These are phyloP conservation scores for Siniperca scherzeri DNA, from an alignment of 2,797 vertebrate species.

Conservation along the genomic window DNA sequence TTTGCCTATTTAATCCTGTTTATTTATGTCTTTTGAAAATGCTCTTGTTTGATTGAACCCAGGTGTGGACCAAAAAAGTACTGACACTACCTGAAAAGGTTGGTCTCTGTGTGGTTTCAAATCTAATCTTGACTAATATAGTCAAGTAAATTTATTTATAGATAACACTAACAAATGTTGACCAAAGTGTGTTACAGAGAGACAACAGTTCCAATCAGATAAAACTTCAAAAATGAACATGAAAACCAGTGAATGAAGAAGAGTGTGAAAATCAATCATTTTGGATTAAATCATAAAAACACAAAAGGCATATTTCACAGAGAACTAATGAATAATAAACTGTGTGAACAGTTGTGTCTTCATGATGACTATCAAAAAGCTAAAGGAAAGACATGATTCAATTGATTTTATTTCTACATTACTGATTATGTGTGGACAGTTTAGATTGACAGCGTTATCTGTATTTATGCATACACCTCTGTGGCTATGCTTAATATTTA, in stretches of 20 bases:
- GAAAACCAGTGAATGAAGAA: background rate
- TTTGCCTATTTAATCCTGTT: background rate
- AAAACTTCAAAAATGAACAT: background rate
- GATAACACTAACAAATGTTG: background rate
- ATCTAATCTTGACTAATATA: too few species aligned
- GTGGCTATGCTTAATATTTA: background rate
- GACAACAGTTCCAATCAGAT: background rate
- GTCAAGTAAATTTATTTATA: background rate
- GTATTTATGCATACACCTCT: background rate
- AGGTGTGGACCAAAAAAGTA: background rate
- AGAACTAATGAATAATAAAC: background rate
- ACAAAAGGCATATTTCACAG: background rate
- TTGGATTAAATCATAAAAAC: background rate
- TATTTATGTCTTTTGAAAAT: background rate
- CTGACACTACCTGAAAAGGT: background rate
- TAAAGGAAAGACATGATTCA: background rate
- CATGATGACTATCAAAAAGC: background rate
- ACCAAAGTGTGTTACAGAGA: background rate
- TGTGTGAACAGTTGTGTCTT: background rate
- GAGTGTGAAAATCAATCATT: fast-evolving
- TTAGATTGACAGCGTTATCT: background rate
- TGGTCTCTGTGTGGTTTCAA: background rate
- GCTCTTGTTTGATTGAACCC: background rate
- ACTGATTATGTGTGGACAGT: background rate
- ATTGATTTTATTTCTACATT: background rate